Percentiles rank a stretch among this genome's conserved stretches.
Evolutionary conservation across 1,140 invertebrate genomes (phyloP).

Genomic region (Teleogryllus occipitalis): DNA sequence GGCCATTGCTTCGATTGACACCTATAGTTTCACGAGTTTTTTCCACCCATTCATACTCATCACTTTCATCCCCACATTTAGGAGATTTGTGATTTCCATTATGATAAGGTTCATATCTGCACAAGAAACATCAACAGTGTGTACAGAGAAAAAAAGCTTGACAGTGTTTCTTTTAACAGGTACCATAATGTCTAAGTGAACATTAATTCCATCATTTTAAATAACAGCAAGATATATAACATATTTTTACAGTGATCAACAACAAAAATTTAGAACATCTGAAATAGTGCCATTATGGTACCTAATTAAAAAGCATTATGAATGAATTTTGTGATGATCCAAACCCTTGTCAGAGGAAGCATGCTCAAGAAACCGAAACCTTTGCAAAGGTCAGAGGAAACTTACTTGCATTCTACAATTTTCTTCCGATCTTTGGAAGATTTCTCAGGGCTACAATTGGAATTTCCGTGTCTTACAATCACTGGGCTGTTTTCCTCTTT

Average conservation of each 20-base stretch:
- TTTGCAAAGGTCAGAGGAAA: neutral
- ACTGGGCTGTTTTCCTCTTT: neutral
- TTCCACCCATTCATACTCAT: slow-evolving; percentile 29
- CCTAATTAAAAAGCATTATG: neutral
- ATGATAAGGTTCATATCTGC: neutral
- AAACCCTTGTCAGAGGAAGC: neutral
- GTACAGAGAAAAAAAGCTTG: too few species aligned
- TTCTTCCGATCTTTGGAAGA: neutral
- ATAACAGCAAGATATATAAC: too few species aligned
- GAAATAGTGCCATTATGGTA: neutral
- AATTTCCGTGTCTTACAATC: neutral
- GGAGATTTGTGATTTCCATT: neutral
- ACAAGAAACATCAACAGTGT: neutral
- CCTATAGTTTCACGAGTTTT: slow-evolving; percentile 29
- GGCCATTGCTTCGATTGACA: slow-evolving; percentile 12
- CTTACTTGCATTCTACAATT: neutral
- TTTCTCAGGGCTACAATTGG: neutral
- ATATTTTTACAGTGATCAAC: too few species aligned
- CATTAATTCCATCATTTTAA: too few species aligned
- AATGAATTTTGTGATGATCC: neutral
- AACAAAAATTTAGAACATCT: too few species aligned
- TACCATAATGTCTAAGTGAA: too few species aligned
- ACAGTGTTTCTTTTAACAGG: too few species aligned
- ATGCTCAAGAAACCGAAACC: neutral
- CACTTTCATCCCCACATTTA: slow-evolving; percentile 6